phyloP scores from a whole-genome alignment of 1,140 invertebrate species.

The Drosophila nigrodunni region DNA sequence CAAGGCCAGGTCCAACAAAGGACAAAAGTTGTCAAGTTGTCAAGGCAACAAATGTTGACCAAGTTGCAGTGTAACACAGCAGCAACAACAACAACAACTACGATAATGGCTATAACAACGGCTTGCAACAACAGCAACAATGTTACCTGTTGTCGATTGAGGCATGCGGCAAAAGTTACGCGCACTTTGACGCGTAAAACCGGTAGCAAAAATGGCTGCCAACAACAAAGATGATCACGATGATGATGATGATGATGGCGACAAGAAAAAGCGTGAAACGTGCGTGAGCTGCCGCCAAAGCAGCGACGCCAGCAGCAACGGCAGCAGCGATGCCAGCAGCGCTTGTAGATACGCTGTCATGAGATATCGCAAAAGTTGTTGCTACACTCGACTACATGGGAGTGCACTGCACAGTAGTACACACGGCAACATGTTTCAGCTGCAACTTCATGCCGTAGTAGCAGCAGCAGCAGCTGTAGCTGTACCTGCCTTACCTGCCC shows the following conservation, averaged over 20 bases:
- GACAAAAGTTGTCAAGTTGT: constrained; percentile 47
- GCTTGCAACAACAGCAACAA: constrained; percentile 48
- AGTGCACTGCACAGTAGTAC: constrained; percentile 1
- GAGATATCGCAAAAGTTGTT: constrained; percentile 70
- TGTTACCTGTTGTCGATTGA: constrained; percentile 51
- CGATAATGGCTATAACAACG: constrained; percentile 11
- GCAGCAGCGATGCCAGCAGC: constrained; percentile 49
- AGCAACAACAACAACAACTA: constrained; percentile 25
- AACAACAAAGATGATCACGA: constrained; percentile 6
- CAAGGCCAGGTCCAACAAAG: constrained; percentile 44
- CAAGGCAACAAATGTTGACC: constrained; percentile 52
- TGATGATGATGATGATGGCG: constrained; percentile 34
- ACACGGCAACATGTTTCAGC: constrained; percentile 43
- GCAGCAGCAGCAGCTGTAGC: neutral
- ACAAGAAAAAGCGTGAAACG: constrained; percentile 69
- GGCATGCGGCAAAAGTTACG: constrained; percentile 80
- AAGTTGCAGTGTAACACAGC: constrained; percentile 36
- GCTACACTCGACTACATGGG: constrained; percentile 67
- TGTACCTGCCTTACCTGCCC: constrained; percentile 6
- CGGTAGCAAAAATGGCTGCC: constrained; percentile 75
- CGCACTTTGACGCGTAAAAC: constrained; percentile 79
- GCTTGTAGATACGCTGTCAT: constrained; percentile 57
- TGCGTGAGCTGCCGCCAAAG: constrained; percentile 58
- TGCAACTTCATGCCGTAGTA: constrained; percentile 15
- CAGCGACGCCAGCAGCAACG: constrained; percentile 23